Evolutionary conservation across 2,113 vertebrate genomes (phyloP), one percentile per base, ranked within the genome.

Genomic region (Thunnus maccoyii): DNA sequence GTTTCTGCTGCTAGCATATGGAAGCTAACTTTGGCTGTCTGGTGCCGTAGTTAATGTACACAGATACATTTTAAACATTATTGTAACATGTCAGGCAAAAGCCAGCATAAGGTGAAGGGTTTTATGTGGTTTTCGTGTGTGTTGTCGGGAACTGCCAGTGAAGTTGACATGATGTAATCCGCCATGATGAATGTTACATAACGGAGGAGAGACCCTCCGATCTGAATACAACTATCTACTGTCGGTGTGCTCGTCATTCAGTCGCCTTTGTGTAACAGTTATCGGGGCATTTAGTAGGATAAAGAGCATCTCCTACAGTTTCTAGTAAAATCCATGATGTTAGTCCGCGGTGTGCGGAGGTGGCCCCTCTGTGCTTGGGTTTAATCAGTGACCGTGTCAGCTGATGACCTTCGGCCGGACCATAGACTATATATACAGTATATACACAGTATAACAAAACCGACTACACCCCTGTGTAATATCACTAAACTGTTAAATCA

Each of bases 91-190:
- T 52, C 3, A 18, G 14, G 0, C 18, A 17, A 1, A 5, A 0
- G 4, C 12, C 7, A 7, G 7, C 0, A 3, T 0, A 1, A 8
- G 0, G 4, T 0, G 1, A 4, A 47, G 5, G 0, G 1, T 17
- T 44, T 32, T 3, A 1, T 22, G 41, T 54, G 47, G 1, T 61
- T 46, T 27, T 36, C 3, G 2, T 2, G 0, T 2, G 0, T 5
- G 1, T 7, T 5, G 9, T 12, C 8, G 0, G 11, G 12, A 72
- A 51, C 18, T 50, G 14, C 30, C 2, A 9, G 2, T 5, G 20
- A 22, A 10, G 60, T 25, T 61, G 18, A 54, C 51, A 13, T 72
- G 12, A 46, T 51, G 41, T 47, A 52, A 41, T 9, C 17, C 2
- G 55, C 2, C 5, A 16, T 22, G 47, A 15, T 17, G 2, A 9